Conservation (phyloP, 2,797 vertebrate species). For the Catostomus latipinnis region DNA sequence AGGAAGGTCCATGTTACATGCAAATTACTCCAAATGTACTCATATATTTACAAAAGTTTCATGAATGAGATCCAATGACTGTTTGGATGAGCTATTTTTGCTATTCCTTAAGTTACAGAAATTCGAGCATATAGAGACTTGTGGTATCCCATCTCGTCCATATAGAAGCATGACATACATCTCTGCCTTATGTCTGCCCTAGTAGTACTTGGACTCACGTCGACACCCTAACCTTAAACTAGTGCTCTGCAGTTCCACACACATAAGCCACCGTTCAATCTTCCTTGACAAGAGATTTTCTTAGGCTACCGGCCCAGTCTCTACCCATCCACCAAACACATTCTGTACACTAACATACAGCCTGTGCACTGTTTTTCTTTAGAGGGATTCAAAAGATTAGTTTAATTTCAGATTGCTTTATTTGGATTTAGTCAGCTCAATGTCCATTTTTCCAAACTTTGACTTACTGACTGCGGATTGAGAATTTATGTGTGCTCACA, state of each 20-base stretch:
- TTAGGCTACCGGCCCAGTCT: constrained; percentile 56
- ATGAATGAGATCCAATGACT: neutral
- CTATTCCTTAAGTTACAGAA: neutral
- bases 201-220: constrained; percentile 23
- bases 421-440: constrained; percentile 50
- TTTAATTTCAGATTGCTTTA: constrained; percentile 53
- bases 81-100: neutral
- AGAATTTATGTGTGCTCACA: constrained; percentile 48
- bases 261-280: constrained; percentile 56
- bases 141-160: neutral
- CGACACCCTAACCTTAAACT: constrained; percentile 25
- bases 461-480: constrained; percentile 37
- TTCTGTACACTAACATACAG: constrained; percentile 48
- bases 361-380: constrained; percentile 40
- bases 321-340: constrained; percentile 48
- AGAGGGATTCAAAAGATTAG: constrained; percentile 54
- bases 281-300: constrained; percentile 56
- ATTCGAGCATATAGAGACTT: constrained; percentile 11
- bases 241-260: constrained; percentile 35
- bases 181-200: constrained; percentile 28
- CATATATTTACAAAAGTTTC: too few species aligned
- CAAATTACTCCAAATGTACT: too few species aligned
- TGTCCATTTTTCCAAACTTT: constrained; percentile 43
- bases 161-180: constrained; percentile 25
- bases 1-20: too few species aligned